Base-by-base conservation (phyloP, 1,140 invertebrate genomes). In the Gerris buenoi region DNA sequence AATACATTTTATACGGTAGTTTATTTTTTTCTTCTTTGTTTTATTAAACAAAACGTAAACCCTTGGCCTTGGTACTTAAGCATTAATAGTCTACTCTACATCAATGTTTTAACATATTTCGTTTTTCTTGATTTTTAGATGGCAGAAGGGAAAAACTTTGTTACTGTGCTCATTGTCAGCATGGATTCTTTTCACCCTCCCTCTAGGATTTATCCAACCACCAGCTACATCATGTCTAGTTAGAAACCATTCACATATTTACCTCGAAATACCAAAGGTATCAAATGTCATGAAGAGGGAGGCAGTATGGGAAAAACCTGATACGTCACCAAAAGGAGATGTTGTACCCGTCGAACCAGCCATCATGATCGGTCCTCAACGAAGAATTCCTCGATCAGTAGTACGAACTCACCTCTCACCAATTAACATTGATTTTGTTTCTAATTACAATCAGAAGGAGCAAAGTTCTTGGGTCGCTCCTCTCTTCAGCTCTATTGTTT, bases 131-230 rank as follows among this genome's bases (percentile, higher is more conserved):
- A n/a, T n/a, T 69, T 63, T 25, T 73, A 86, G 90, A 70, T 93
- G 89, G 82, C 86, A 88, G 66, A 91, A 90, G 74, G 90, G 90
- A 13, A 93, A 95, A 77, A 79, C 87, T 57, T 82, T 99, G 64
- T 79, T 99, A 46, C 77, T 99, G n/a, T 89, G 88, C 46, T 96
- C 95, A 0, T 79, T 99, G 15, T 84, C 89, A 2, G 92, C 91
- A 65, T 98, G 96, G 94, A 92, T 98, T 27, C 83, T 97, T 15
- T 99, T 98, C 78, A 99, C 96, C 5, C 80, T 98, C 63, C 91
- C 95, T 0, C 78, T 99, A 69, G 94, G 94, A 27, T 96, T 96
- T 75, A 90, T 98, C 67, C 89, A 96, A 74, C 96, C 97, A 0
- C 87, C 91, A 10, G 88, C 93, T 0, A 88, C 92, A 18, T 88